Percentiles rank a stretch among this genome's conserved stretches.
phyloP scores from a whole-genome alignment of 2,888 invertebrate species.

The Andrena praecox region DNA sequence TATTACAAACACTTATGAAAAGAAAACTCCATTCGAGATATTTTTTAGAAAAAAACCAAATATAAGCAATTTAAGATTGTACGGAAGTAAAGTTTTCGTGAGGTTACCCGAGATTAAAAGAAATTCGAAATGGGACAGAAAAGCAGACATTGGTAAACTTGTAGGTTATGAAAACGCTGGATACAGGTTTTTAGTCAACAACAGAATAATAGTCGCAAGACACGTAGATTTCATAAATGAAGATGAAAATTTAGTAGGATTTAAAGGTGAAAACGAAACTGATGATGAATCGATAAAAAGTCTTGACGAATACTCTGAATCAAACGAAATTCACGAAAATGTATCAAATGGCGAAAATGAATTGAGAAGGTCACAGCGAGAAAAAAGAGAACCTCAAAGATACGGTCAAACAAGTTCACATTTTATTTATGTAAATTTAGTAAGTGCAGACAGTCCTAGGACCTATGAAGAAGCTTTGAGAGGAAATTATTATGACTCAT shows the following conservation, averaged over 20 bases:
- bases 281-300: neutral
- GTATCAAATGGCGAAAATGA: neutral
- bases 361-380: slow-evolving; percentile 10
- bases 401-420: neutral
- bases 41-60: neutral
- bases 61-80: slow-evolving; percentile 6
- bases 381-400: slow-evolving; percentile 3
- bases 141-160: slow-evolving; percentile 11
- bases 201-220: slow-evolving; percentile 22
- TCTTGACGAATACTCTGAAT: neutral
- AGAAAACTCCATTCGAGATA: slow-evolving; percentile 14
- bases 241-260: slow-evolving; percentile 25
- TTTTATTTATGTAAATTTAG: slow-evolving; percentile 50
- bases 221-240: slow-evolving; percentile 41
- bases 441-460: slow-evolving; percentile 43
- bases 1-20: neutral
- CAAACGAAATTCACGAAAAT: neutral
- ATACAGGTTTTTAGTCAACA: slow-evolving; percentile 34
- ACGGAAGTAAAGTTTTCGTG: slow-evolving; percentile 15
- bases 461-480: slow-evolving; percentile 44
- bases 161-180: slow-evolving; percentile 29
- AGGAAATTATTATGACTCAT: slow-evolving; percentile 28
- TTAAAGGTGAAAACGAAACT: slow-evolving; percentile 1
- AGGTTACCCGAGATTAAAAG: slow-evolving; percentile 18
- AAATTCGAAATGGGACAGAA: slow-evolving; percentile 14